Evolutionary conservation across 2,888 invertebrate genomes (phyloP).

Genomic region (Drymonia ruficornis): DNA sequence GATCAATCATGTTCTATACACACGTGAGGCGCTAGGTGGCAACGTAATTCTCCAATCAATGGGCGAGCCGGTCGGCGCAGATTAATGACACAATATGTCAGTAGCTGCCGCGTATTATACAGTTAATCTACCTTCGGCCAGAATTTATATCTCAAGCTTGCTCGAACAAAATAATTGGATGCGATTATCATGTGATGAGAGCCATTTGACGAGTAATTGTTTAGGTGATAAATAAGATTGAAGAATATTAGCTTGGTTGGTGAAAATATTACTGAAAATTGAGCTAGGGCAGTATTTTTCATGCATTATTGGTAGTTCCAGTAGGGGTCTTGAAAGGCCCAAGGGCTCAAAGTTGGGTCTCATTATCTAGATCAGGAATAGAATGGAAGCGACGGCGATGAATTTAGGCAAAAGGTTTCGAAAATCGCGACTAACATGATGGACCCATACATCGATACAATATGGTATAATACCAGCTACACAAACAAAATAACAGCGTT

Average conservation of each 20-base stretch:
- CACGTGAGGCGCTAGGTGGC: not conserved
- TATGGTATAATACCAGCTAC: too few relatives aligned
- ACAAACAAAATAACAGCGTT: too few relatives aligned
- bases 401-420: too few relatives aligned
- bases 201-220: not conserved
- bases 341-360: too few relatives aligned
- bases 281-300: too few relatives aligned
- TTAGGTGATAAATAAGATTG: not conserved
- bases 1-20: not conserved
- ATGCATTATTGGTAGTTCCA: too few relatives aligned
- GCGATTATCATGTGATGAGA: not conserved
- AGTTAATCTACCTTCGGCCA: slow-evolving; percentile 50
- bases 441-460: too few relatives aligned
- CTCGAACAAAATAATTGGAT: slow-evolving; percentile 7
- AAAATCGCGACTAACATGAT: too few relatives aligned
- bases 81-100: slow-evolving; percentile 62
- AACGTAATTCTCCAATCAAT: slow-evolving; percentile 22
- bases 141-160: slow-evolving; percentile 46
- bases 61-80: slow-evolving; percentile 37
- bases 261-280: too few relatives aligned
- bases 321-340: too few relatives aligned
- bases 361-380: too few relatives aligned
- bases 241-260: not conserved
- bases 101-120: slow-evolving; percentile 48
- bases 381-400: too few relatives aligned